Evolutionary conservation across 2,113 vertebrate genomes (phyloP).

Genomic region (Sylvilagus bachmani): DNA sequence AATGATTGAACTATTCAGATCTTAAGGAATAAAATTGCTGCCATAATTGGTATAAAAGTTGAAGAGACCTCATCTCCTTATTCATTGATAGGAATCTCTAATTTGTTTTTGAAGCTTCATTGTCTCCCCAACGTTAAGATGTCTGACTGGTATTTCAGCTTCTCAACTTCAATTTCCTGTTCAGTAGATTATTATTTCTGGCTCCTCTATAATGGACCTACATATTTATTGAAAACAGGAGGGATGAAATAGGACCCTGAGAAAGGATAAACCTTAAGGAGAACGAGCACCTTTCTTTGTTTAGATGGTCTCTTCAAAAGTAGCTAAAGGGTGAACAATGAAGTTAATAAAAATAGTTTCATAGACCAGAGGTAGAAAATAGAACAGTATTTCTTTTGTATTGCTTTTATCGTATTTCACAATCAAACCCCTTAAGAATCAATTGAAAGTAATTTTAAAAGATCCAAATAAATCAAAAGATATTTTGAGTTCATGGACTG

Average conservation of each 20-base stretch:
- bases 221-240: slow-evolving; percentile 21
- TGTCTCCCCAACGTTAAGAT: not conserved
- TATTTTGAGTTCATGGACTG: not conserved
- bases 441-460: not conserved
- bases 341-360: slow-evolving; percentile 15
- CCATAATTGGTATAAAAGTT: not conserved
- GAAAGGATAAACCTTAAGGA: not conserved
- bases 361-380: not conserved
- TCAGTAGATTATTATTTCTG: not conserved
- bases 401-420: slow-evolving; percentile 34
- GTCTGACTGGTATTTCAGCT: slow-evolving; percentile 37
- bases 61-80: not conserved
- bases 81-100: not conserved
- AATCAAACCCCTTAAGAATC: not conserved
- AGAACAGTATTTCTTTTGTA: not conserved
- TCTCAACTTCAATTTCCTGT: not conserved
- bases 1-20: not conserved
- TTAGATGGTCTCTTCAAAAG: not conserved
- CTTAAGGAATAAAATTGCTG: not conserved
- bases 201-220: not conserved
- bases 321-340: not conserved
- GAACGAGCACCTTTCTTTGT: not conserved
- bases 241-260: not conserved
- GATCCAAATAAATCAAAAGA: not conserved
- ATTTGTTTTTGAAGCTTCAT: not conserved